Evolutionary conservation across 2,888 invertebrate genomes (phyloP).

Genomic region (Chloroclystis v-ata): DNA sequence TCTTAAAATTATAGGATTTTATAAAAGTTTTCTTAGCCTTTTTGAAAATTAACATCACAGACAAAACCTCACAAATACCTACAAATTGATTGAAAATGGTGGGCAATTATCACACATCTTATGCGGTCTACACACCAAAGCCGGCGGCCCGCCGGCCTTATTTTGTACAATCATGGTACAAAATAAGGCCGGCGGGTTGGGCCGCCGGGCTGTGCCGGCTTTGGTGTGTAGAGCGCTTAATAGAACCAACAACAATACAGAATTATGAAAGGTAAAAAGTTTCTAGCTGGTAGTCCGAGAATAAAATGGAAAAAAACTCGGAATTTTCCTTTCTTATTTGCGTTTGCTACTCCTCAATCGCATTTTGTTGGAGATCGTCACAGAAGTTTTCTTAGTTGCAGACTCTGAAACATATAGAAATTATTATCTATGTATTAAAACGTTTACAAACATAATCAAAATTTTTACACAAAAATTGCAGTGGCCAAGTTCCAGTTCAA

Average conservation of each 20-base stretch:
- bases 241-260: too few species aligned
- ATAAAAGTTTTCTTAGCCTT: background rate
- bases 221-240: too few species aligned
- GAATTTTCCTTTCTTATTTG: slow-evolving; percentile 32
- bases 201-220: too few species aligned
- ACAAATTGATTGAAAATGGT: slow-evolving; percentile 26
- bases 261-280: slow-evolving; percentile 2
- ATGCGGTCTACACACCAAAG: background rate
- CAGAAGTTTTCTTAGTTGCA: slow-evolving; percentile 33
- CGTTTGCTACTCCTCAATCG: slow-evolving; percentile 58
- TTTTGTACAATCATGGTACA: too few species aligned
- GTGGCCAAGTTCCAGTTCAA: too few species aligned
- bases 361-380: slow-evolving; percentile 45
- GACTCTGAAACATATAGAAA: slow-evolving; percentile 44
- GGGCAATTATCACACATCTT: slow-evolving; percentile 23
- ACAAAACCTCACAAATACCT: background rate
- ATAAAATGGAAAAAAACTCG: slow-evolving; percentile 10
- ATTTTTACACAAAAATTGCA: too few species aligned
- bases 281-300: slow-evolving; percentile 8
- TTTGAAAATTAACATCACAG: background rate
- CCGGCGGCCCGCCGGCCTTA: too few species aligned
- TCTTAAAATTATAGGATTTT: background rate
- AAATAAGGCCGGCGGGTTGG: too few species aligned
- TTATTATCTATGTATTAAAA: background rate
- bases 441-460: background rate